Evolutionary conservation across 2,113 vertebrate species (phyloP).

Genomic region (Leiothrix lutea): DNA sequence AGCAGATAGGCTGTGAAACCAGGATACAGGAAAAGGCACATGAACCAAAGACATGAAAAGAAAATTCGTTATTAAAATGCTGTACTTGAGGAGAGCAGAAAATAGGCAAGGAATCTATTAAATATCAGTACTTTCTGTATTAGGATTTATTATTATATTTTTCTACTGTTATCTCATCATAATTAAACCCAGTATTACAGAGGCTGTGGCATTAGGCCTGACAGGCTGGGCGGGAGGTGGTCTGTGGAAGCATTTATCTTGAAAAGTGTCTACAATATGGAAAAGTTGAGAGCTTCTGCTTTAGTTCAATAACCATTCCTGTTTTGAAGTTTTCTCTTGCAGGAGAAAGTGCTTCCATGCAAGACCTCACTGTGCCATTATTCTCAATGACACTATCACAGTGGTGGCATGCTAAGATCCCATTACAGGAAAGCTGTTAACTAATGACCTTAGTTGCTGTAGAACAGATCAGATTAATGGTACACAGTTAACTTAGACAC

Average conservation of each 20-base stretch:
- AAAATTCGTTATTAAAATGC: neutral
- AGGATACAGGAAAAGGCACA: neutral
- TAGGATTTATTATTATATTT: neutral
- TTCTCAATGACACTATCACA: conserved; percentile 60
- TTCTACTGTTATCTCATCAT: neutral
- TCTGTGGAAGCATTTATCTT: conserved; percentile 46
- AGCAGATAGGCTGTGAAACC: neutral
- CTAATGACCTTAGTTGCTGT: conserved; percentile 45
- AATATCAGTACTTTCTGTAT: neutral
- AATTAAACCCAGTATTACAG: neutral
- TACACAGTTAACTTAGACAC: conserved; percentile 39
- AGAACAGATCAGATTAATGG: conserved; percentile 69
- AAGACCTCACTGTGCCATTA: conserved; percentile 64
- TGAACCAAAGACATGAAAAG: neutral
- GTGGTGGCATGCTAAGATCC: conserved; percentile 60
- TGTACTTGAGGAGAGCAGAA: conserved; percentile 3
- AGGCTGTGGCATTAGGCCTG: neutral
- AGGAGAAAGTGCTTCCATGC: conserved; percentile 60
- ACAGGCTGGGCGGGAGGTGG: conserved; percentile 47
- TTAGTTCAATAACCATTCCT: conserved; percentile 52
- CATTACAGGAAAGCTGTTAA: conserved; percentile 55
- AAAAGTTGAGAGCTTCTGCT: conserved; percentile 60
- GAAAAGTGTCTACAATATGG: conserved; percentile 42
- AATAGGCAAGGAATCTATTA: conserved; percentile 3
- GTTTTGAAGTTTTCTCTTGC: conserved; percentile 58